Evolutionary conservation across 2,888 invertebrate species (phyloP), one percentile per base, ranked within the genome.

Genomic region (Phragmatobia fuliginosa): DNA sequence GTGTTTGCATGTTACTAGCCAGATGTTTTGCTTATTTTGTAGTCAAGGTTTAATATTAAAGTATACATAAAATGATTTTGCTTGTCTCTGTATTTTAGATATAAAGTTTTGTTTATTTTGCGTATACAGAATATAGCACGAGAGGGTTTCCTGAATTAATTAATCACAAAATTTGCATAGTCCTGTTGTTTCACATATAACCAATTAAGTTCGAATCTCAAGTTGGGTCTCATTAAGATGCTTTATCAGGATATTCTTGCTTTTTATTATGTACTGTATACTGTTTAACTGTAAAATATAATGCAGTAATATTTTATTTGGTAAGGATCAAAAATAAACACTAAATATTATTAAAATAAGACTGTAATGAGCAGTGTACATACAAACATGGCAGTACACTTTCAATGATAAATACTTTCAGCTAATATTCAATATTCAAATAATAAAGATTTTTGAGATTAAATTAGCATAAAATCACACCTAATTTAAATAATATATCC

Each of bases 21-120:
- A 73, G 69, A 75, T 71, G 71, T 66, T 77, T 73, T 76, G 71
- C 73, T 82, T 76, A 74, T 74, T 82, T 82, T 79, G 45, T 62
- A 68, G 72, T 66, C 66, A 59, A 36, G 67, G 69, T 79, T 75
- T 75, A 74, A 80, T 74, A 81, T 75, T 67, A 61, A 62, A 66
- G 66, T 66, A 60, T 63, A 63, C 52, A 63, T 61, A 61, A 65
- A 65, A 61, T 60, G 64, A 64, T 56, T 65, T 69, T 69, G 31
- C 32, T 36, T 64, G 60, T 61, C 31, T 61, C 58, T 62, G 68
- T 59, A 63, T 68, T 62, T 31, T 33, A 64, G 63, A 64, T 64
- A 49, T 64, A 18, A 33, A 59, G 41, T 68, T 38, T 33, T 64
- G 49, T 33, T 68, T 63, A n/a, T 28, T 6, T 60, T 66, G 21